Evolutionary conservation across 2,888 invertebrate genomes (phyloP), one percentile per base, ranked within the genome.

Genomic region (Orthosia cruda): DNA sequence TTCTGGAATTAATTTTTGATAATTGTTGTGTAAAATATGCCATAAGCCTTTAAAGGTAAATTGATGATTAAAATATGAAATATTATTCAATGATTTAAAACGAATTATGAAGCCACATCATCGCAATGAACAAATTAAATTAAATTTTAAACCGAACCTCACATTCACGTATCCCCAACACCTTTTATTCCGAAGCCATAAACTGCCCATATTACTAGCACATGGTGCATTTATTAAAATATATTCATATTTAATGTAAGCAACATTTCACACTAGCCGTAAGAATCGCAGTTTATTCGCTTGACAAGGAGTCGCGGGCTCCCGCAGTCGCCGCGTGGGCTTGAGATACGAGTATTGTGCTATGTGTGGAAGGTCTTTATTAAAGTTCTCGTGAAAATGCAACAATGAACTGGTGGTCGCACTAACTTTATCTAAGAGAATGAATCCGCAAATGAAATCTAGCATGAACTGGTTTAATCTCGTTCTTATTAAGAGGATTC

Each of bases 401-500:
- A 92, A 94, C 94, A 94, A 94, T 94, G 92, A 91, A 80, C 86
- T 88, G 89, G 90, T 90, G 89, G 87, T 83, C 80, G 91, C 91
- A 93, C 91, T 91, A 94, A 94, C 93, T 94, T 93, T 93, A 95
- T 94, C 93, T 93, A 92, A 92, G 92, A 93, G 93, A 94, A 94
- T 92, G 92, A 93, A 93, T 94, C 91, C 92, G 91, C 91, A 92
- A 94, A 93, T 93, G 92, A 92, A 93, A 94, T 94, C 93, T 93
- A 88, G 91, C 87, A 89, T 89, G 87, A 90, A 85, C 79, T 58
- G 87, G 88, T 91, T 93, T 93, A 92, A 94, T 93, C 92, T 92
- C 85, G 88, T 83, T 84, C 62, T 79, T 84, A 83, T 74, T 71
- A 74, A 69, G 59, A 45, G 63, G 50, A 32, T 61, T 64, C 70